Evolutionary conservation across 2,888 invertebrate species (phyloP), one percentile per base, ranked within the genome.

Genomic region (Lamproptera curius): DNA sequence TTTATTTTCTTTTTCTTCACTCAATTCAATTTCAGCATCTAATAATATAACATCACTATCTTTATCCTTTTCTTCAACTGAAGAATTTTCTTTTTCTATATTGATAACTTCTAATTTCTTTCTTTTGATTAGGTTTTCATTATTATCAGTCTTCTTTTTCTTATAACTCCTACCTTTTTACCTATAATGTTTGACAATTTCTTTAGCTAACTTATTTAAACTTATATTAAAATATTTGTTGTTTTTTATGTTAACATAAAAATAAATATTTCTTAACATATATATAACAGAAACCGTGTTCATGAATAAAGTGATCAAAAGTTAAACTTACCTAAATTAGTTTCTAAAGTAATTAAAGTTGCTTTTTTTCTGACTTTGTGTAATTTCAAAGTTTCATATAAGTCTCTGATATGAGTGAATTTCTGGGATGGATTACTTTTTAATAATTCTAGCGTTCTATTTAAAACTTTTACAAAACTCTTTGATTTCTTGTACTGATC

Each of bases 321-420:
- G n/a, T n/a, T n/a, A n/a, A n/a, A n/a, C 13, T 54, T 55, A 64
- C 63, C 53, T 13, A 62, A 20, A 14, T 61, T 50, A 9, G 52
- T 65, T 38, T 59, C 46, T 39, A 80, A 53, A 13, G 78, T 78
- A n/a, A 69, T 59, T 28, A 74, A 63, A 26, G 66, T 46, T 0
- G 67, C 71, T 53, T 67, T 69, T 58, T 66, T 75, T 42, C 62
- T 68, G 13, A 37, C 15, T 34, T 43, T 59, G 40, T 59, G 57
- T 1, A 50, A 39, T 43, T 67, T 70, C 9, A 81, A 49, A 1
- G 56, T 54, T 10, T 76, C 67, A 60, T 70, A 70, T 10, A 84
- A 58, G 3, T 60, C 53, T 54, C 70, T 74, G 1, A 84, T 50
- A 48, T 73, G 70, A 1, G 65, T 56, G 58, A 69, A 82, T 52